Conservation (phyloP, 2,888 invertebrate genomes). For the Ametastegia equiseti region DNA sequence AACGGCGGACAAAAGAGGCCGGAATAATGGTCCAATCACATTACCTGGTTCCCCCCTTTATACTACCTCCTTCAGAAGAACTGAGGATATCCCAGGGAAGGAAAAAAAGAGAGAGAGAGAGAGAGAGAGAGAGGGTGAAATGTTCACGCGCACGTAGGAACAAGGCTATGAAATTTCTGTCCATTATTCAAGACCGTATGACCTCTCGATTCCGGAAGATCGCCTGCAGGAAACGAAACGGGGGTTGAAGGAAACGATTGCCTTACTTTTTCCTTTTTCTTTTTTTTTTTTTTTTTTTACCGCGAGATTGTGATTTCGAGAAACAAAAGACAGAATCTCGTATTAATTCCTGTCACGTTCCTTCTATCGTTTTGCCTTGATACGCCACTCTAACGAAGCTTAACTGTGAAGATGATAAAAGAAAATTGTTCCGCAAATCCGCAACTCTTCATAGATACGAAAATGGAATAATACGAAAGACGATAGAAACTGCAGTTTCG, state of each 20-base stretch:
- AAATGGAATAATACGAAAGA: neutral
- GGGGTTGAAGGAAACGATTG: neutral
- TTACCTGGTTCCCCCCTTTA: conserved; percentile 16
- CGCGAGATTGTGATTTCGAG: conserved; percentile 21
- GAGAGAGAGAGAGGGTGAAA: neutral
- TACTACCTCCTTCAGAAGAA: too few species aligned
- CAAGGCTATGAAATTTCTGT: conserved; percentile 35
- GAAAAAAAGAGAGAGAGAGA: neutral
- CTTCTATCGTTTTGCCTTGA: conserved; percentile 35
- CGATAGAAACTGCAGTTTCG: neutral
- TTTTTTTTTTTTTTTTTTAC: neutral
- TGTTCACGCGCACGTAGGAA: conserved; percentile 19
- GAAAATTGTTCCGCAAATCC: neutral
- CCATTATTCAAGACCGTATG: conserved; percentile 38
- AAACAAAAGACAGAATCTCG: conserved; percentile 5
- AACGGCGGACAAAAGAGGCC: conserved; percentile 36
- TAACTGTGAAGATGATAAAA: conserved; percentile 30
- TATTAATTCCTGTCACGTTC: conserved; percentile 40
- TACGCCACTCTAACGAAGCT: conserved; percentile 44
- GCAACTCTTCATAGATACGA: neutral
- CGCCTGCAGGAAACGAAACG: neutral
- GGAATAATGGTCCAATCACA: conserved; percentile 46
- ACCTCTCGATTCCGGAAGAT: conserved; percentile 29
- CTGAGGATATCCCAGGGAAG: neutral
- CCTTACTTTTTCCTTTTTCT: neutral